Base-by-base conservation (phyloP, 1,140 invertebrate species). In the Brachionus calyciflorus region DNA sequence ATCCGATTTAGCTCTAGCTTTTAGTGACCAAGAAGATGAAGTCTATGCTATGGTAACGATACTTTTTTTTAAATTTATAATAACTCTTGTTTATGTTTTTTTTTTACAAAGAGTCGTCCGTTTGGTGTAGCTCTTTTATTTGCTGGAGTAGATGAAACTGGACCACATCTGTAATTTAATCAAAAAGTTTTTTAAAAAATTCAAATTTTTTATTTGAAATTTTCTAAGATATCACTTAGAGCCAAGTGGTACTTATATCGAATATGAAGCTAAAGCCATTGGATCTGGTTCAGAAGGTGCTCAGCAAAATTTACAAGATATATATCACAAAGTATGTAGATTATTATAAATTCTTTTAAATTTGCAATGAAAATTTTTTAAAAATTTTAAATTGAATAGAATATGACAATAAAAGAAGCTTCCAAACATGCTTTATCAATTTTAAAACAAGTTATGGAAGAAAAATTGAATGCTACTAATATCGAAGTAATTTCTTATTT, bases 371-470 rank as follows among this genome's bases (percentile, higher is more conserved):
- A n/a, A n/a, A n/a, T n/a, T n/a, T n/a, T n/a, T n/a, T n/a, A n/a
- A n/a, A n/a, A n/a, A n/a, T n/a, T n/a, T n/a, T n/a, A n/a, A n/a
- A n/a, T 79, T 79, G 87, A 90, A 19, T 87, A 98, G 91, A 91
- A 92, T 10, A 94, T 99, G 91, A 95, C 91, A 0, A 84, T 99
- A n/a, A 90, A 92, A 78, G 95, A 98, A 87, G 96, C 96, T 14
- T 90, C 93, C 70, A 95, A 94, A 81, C 84, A 91, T 40, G 91
- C 93, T 2, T 85, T 99, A 14, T 94, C 91, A 7, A 99, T 98
- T 81, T 85, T 99, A 1, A 99, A 99, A 82, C 96, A 99, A 87
- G 96, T 99, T 0, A 99, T 99, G 97, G 97, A 99, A 84, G 97
- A 99, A 85, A 99, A 98, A 86, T 84, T 99, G 0, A 98, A 92